Base-by-base conservation (phyloP, 2,888 invertebrate species). In the Sesia bembeciformis region DNA sequence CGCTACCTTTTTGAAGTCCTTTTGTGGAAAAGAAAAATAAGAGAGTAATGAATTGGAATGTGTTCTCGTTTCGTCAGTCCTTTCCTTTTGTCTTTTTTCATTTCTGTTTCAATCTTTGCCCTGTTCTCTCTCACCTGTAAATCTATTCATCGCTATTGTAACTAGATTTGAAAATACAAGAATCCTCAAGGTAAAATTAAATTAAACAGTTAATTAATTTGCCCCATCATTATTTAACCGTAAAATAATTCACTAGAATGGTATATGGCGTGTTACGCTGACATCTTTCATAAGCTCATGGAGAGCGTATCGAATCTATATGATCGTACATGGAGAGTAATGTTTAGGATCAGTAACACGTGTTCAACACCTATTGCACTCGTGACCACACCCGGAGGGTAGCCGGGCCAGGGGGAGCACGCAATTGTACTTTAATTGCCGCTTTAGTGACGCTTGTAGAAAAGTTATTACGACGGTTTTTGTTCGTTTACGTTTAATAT, bases 271-370 rank as follows among this genome's bases (percentile, higher is more conserved):
- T 23, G 23, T 38, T 50, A 42, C 42, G 42, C 42, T 42, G 5
- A 42, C 42, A 23, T 23, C 23, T 23, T 5, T 23, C 56, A 54
- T 57, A 55, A 53, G 67, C 69, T 66, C 64, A 70, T 74, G 67
- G 69, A 60, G 63, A 72, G 77, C 82, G 80, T 76, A 72, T 72
- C 85, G 67, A 85, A 87, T 86, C 66, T 76, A 68, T 73, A 77
- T 75, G 81, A 81, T 77, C 76, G 66, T 64, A 65, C 73, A 74
- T 64, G n/a, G 7, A 38, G 52, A 60, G 62, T 59, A 59, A 62
- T 67, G 71, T 78, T 73, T 71, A 74, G 78, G 78, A 80, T 78
- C 74, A 67, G 69, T 70, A 84, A 84, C 87, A 87, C 87, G 87
- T 88, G 87, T 84, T 85, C 82, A 65, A 78, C 81, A 79, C 79